These are phyloP conservation scores for Hydropsyche betteni DNA, from an alignment of 2,888 invertebrate genomes.

Conservation along the genomic window DNA sequence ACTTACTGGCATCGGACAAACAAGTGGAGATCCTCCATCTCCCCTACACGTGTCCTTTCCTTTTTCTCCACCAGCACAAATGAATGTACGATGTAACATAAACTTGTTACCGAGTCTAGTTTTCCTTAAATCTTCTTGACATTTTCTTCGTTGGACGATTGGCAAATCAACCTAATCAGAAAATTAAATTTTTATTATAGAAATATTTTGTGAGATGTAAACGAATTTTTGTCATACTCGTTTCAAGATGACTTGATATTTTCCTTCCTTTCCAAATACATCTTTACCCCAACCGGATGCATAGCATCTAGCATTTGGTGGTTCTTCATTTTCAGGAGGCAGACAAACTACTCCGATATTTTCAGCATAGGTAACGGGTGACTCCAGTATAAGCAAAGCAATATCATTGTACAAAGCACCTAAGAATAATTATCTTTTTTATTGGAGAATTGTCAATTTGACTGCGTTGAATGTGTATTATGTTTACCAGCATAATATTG, in stretches of 20 bases:
- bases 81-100: slow-evolving; percentile 72
- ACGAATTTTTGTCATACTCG: too few species aligned
- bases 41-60: slow-evolving; percentile 78
- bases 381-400: slow-evolving; percentile 73
- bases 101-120: slow-evolving; percentile 77
- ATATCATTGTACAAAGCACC: slow-evolving; percentile 79
- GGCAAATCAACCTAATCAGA: too few species aligned
- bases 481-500: slow-evolving; percentile 68
- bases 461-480: too few species aligned
- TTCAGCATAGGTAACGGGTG: slow-evolving; percentile 69
- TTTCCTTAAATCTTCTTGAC: slow-evolving; percentile 65
- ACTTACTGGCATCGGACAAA: slow-evolving; percentile 71
- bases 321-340: slow-evolving; percentile 60
- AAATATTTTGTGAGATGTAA: too few species aligned
- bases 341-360: slow-evolving; percentile 78
- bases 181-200: too few species aligned
- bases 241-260: slow-evolving; percentile 60
- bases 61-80: slow-evolving; percentile 81
- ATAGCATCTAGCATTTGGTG: slow-evolving; percentile 65
- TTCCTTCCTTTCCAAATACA: slow-evolving; percentile 68
- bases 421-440: slow-evolving; percentile 53
- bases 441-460: too few species aligned
- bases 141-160: slow-evolving; percentile 52
- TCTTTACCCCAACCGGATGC: slow-evolving; percentile 83
- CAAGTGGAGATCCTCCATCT: slow-evolving; percentile 83